A percentile compares a stretch with the other conserved stretches of the same genome.
phyloP scores from a whole-genome alignment of 2,113 vertebrate genomes.

The Dermatemys mawii region DNA sequence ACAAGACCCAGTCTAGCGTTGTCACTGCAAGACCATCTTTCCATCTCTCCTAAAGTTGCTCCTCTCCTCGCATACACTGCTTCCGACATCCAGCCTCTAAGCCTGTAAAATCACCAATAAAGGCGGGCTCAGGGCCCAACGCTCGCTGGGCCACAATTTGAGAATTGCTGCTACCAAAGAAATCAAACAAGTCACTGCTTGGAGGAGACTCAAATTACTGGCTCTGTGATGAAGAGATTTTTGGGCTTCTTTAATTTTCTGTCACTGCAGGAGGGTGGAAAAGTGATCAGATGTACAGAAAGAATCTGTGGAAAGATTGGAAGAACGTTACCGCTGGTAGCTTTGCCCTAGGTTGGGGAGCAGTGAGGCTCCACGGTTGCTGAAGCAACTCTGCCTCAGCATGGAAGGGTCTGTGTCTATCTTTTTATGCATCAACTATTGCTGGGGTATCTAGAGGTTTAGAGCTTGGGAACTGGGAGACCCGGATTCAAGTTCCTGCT shows the following conservation, averaged over 20 bases:
- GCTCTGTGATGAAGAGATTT: background rate
- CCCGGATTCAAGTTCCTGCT: background rate
- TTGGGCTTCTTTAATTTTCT: background rate
- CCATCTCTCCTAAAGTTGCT: fast-evolving
- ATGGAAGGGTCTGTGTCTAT: background rate
- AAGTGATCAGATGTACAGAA: background rate
- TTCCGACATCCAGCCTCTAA: background rate
- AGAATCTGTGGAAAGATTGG: background rate
- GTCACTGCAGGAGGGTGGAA: background rate
- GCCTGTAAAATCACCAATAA: background rate
- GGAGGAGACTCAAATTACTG: background rate
- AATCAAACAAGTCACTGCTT: background rate
- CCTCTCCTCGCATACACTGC: background rate
- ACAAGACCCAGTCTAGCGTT: background rate
- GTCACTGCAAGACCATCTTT: background rate
- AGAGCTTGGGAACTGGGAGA: background rate
- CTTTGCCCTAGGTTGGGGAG: background rate
- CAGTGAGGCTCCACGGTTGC: background rate
- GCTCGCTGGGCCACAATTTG: background rate
- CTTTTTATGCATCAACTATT: background rate
- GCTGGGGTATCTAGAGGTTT: background rate
- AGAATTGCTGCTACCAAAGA: background rate
- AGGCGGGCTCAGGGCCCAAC: background rate
- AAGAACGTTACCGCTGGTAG: background rate
- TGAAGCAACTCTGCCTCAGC: background rate